Conservation (phyloP, 2,888 invertebrate species). For the Drosophila niveifrons region DNA sequence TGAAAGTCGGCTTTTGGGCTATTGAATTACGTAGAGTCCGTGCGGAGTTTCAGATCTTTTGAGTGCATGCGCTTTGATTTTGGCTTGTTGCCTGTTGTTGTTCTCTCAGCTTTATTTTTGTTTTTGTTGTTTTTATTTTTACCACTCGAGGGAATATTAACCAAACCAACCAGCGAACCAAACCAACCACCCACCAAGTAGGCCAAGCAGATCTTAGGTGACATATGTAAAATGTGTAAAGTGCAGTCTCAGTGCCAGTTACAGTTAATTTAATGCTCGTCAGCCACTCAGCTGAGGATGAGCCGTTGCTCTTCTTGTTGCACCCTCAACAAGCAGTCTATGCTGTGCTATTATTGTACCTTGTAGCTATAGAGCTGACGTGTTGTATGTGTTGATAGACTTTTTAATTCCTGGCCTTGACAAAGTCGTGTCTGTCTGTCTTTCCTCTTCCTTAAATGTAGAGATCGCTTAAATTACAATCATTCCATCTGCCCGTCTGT, state of each 20-base stretch:
- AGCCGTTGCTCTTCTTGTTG: slow-evolving; percentile 25
- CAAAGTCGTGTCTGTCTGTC: too few relatives aligned
- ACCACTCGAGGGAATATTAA: slow-evolving; percentile 64
- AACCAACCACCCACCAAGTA: slow-evolving; percentile 53
- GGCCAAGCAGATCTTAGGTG: slow-evolving; percentile 61
- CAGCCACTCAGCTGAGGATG: slow-evolving; percentile 37
- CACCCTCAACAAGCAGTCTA: slow-evolving; percentile 40
- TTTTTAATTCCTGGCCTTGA: too few relatives aligned
- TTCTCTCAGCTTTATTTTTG: slow-evolving; percentile 8
- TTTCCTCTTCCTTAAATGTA: too few relatives aligned
- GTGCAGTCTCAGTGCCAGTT: slow-evolving; percentile 76
- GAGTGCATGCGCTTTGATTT: slow-evolving; percentile 79
- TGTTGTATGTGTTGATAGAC: too few relatives aligned
- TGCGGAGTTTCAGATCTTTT: slow-evolving; percentile 69
- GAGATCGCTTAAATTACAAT: too few relatives aligned
- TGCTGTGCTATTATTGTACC: slow-evolving; percentile 2
- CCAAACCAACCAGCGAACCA: slow-evolving; percentile 21
- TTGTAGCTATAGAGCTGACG: background rate
- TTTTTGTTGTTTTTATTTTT: slow-evolving; percentile 16
- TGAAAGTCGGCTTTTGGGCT: slow-evolving; percentile 62
- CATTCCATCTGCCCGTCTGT: too few relatives aligned
- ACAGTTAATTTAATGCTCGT: slow-evolving; percentile 82
- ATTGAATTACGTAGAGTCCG: slow-evolving; percentile 79
- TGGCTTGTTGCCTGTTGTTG: slow-evolving; percentile 32
- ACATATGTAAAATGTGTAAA: slow-evolving; percentile 85